Base-by-base conservation (phyloP, 2,797 vertebrate genomes). In the Apodemus agrarius region DNA sequence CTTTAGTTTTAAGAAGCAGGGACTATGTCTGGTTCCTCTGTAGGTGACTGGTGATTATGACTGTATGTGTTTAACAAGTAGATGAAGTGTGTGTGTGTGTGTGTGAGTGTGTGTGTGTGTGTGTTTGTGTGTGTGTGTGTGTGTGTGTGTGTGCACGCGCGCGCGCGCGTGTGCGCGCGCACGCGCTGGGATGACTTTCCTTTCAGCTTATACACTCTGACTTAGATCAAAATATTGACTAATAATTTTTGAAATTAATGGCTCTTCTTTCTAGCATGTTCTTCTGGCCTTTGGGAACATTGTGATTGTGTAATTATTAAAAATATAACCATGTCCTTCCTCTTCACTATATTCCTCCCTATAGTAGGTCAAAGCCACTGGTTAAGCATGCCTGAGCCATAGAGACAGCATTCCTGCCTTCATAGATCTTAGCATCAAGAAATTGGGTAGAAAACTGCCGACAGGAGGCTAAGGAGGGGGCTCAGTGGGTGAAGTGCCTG, bases 141-240 rank as follows among this genome's bases (percentile, higher is more conserved):
- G 31, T 69, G 65, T 67, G 31, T n/a, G 31, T 69, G 65, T 69
- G 67, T 69, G n/a, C n/a, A n/a, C n/a, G n/a, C n/a, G n/a, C n/a
- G n/a, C n/a, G n/a, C n/a, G n/a, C n/a, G n/a, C n/a, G 31, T n/a
- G 31, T n/a, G 31, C n/a, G 67, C 8, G 67, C 1, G 34, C 9
- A 6, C 8, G 11, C 31, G 79, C 84, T 61, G 26, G 26, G 92
- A 67, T 82, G n/a, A 13, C 75, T 34, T 26, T 69, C 31, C 29
- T 95, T 80, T 13, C 0, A 17, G 22, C 61, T 91, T 88, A 31
- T 24, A 82, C 21, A 75, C 63, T 96, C 52, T 95, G 40, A 93
- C 52, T 21, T 78, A 54, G 43, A 85, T 7, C 24, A 94, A 96
- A 95, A 82, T 76, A 81, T 2, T 78, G 78, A 14, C 3, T 95